Base-by-base conservation (phyloP, 2,797 vertebrate genomes). In the Sebastes miniatus region DNA sequence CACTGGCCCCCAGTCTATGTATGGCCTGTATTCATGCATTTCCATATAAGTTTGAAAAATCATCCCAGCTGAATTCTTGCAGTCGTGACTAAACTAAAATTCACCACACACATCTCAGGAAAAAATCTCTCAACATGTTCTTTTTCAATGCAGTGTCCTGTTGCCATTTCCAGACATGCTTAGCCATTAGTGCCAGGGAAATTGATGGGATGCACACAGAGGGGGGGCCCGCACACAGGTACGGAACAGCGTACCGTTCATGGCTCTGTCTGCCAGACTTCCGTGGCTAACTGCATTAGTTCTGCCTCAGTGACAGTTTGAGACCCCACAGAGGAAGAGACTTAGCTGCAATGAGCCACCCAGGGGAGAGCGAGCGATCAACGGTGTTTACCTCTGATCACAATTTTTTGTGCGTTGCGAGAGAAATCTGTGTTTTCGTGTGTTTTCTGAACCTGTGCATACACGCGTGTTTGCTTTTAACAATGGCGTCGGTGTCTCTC, bases 211-310 rank as follows among this genome's bases (percentile, higher is more conserved):
- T 79, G 78, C 68, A 76, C 43, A 50, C 8, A 8, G 59, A 4
- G 62, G 16, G 32, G n/a, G 52, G 54, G 32, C 25, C 54, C n/a
- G 27, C 50, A 66, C 47, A 79, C 89, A 87, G 88, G 87, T 90
- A 91, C 4, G 10, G 22, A 86, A 83, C 56, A 78, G 50, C 63
- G 58, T 66, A 62, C 32, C 24, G 3, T 83, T 86, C 83, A 70
- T 22, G 72, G 81, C 69, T 83, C 75, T 47, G 84, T 89, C 88
- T 94, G 90, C 87, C 83, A 86, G 87, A 89, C 87, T 76, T 93
- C 84, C 73, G 11, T 80, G 50, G 81, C 81, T 90, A 93, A 94
- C 87, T 88, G 85, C 80, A 89, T 94, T 92, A 92, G 87, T 81
- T 88, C 81, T 84, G 80, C 85, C 81, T 91, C 83, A 64, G 91